These are phyloP conservation scores for Lerema accius DNA, from an alignment of 1,140 invertebrate genomes.

Conservation along the genomic window DNA sequence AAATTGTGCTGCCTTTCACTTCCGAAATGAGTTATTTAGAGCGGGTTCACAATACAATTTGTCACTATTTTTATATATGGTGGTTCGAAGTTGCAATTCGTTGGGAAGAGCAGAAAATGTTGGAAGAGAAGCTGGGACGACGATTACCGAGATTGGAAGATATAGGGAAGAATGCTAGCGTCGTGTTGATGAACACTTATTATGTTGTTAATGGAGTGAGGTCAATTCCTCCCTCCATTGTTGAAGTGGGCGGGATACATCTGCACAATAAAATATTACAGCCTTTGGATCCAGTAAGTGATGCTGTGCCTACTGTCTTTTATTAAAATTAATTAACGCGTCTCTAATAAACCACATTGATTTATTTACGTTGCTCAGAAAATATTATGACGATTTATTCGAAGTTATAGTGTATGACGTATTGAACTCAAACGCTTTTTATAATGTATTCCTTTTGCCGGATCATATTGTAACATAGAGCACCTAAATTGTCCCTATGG, in stretches of 20 bases:
- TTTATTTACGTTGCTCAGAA: too few species aligned
- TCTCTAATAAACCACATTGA: too few species aligned
- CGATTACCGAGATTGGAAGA: conserved; percentile 37
- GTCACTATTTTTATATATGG: conserved; percentile 59
- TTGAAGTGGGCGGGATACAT: conserved; percentile 56
- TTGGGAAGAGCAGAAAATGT: conserved; percentile 44
- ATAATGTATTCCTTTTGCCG: too few species aligned
- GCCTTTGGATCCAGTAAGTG: conserved; percentile 43
- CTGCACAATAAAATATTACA: conserved; percentile 41
- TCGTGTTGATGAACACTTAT: conserved; percentile 48
- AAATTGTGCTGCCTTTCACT: conserved; percentile 46
- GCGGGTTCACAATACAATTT: conserved; percentile 80
- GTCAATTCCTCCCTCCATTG: conserved; percentile 39
- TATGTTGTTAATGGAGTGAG: conserved; percentile 42
- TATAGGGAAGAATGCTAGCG: conserved; percentile 44
- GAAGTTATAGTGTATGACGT: too few species aligned
- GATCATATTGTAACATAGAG: too few species aligned
- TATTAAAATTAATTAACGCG: too few species aligned
- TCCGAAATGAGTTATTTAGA: conserved; percentile 54
- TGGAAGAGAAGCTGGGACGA: conserved; percentile 41
- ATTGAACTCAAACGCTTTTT: too few species aligned
- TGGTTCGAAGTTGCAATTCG: conserved; percentile 44
- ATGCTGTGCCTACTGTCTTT: too few species aligned
- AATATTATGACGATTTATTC: too few species aligned
- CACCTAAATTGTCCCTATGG: too few species aligned